Conservation (phyloP, 2,888 invertebrate genomes). For the Conops quadrifasciatus region DNA sequence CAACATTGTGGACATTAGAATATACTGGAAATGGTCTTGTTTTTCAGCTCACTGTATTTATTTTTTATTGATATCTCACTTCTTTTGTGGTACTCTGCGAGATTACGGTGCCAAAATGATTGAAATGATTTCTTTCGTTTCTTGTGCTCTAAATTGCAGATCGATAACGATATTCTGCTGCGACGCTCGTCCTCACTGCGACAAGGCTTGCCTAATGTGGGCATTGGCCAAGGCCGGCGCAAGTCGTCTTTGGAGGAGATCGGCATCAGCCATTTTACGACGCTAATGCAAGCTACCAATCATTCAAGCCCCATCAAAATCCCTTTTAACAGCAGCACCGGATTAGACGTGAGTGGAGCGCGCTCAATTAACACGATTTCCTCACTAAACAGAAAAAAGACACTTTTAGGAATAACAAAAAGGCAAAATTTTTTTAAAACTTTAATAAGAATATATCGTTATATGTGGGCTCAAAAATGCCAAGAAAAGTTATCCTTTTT, state of each 20-base stretch:
- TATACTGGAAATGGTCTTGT: no score
- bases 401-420: no score
- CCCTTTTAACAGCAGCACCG: conserved; percentile 85
- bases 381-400: no score
- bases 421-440: no score
- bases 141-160: conserved; percentile 52
- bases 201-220: conserved; percentile 78
- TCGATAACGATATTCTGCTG: conserved; percentile 82
- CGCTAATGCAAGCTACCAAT: conserved; percentile 72
- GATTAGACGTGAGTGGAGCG: conserved; percentile 70
- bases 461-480: no score
- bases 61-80: conserved; percentile 10
- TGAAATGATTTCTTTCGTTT: conserved; percentile 3
- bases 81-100: conserved; percentile 22
- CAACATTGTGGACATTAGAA: no score
- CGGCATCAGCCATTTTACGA: conserved; percentile 82
- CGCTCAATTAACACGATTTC: no score
- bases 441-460: no score
- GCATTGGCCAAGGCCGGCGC: conserved; percentile 68
- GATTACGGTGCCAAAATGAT: neutral
- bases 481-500: no score
- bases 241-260: conserved; percentile 89
- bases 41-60: no score
- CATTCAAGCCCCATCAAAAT: conserved; percentile 83
- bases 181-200: conserved; percentile 84